A percentile compares a stretch with the other conserved stretches of the same genome.
These are phyloP conservation scores for Heliocidaris erythrogramma DNA, from an alignment of 35 echinoderm and acorn worm genomes.

Conservation along the genomic window DNA sequence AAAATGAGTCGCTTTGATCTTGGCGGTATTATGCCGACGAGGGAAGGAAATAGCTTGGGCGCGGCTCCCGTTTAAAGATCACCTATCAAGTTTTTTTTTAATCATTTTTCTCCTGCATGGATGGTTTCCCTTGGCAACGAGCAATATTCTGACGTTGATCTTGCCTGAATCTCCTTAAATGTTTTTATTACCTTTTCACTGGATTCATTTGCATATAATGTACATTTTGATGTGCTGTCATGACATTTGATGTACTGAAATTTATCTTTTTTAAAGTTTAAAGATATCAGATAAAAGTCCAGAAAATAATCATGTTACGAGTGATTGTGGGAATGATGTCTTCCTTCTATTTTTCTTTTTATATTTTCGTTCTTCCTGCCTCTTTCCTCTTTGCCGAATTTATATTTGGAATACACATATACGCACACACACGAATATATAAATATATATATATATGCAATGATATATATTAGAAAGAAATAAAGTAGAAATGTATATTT, in stretches of 20 bases:
- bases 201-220: too few relatives aligned
- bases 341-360: neutral
- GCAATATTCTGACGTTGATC: neutral
- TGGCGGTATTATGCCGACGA: neutral
- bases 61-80: conserved; percentile 27
- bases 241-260: too few relatives aligned
- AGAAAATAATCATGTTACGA: too few relatives aligned
- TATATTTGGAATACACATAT: too few relatives aligned
- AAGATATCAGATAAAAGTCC: too few relatives aligned
- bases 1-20: conserved; percentile 30
- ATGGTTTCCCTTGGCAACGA: neutral
- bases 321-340: too few relatives aligned
- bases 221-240: too few relatives aligned
- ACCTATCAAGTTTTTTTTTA: neutral
- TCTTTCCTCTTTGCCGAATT: neutral
- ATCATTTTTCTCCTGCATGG: neutral
- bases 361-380: neutral
- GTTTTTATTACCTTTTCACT: too few relatives aligned
- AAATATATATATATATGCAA: neutral
- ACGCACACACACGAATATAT: neutral
- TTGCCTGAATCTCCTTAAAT: too few relatives aligned
- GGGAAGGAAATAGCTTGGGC: conserved; percentile 30
- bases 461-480: too few relatives aligned
- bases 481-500: too few relatives aligned
- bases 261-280: too few relatives aligned